Conservation (phyloP, 2,797 vertebrate genomes). For the Pteronotus mesoamericanus region DNA sequence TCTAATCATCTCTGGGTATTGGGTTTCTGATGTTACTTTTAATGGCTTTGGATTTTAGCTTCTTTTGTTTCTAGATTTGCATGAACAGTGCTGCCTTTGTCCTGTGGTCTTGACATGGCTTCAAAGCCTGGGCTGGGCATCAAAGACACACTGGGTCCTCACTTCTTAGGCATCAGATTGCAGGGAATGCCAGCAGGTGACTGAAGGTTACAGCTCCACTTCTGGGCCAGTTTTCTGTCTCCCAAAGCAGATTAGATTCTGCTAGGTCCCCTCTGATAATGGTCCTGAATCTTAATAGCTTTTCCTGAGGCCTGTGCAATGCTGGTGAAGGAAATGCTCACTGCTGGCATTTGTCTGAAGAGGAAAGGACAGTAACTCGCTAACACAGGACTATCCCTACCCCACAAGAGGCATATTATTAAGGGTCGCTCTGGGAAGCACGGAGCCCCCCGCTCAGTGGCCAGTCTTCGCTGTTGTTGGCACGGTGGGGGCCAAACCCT, state of each 20-base stretch:
- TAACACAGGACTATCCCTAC: not conserved
- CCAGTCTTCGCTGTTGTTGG: not conserved
- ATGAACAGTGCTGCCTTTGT: conserved; percentile 70
- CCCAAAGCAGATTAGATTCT: not conserved
- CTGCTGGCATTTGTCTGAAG: not conserved
- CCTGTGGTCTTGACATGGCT: conserved; percentile 53
- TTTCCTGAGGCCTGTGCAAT: conserved; percentile 7
- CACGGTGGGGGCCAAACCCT: not conserved
- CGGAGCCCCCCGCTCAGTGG: not conserved
- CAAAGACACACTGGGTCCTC: conserved; percentile 33
- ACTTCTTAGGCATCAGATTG: conserved; percentile 33
- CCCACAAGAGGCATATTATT: not conserved
- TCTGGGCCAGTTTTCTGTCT: conserved; percentile 42
- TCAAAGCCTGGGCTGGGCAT: conserved; percentile 61
- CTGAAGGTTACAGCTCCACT: not conserved
- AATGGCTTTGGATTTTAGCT: conserved; percentile 52
- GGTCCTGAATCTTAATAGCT: conserved; percentile 24
- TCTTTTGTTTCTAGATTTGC: conserved; percentile 68
- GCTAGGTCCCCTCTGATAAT: not conserved
- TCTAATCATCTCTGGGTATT: conserved; percentile 43
- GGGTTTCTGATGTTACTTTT: conserved; percentile 58
- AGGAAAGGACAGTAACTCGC: not conserved
- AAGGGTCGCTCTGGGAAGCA: not conserved
- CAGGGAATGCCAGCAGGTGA: conserved; percentile 60
- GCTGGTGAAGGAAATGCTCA: not conserved